Evolutionary conservation across 2,888 invertebrate genomes (phyloP).

Genomic region (Lepidocyrtinus sp.): DNA sequence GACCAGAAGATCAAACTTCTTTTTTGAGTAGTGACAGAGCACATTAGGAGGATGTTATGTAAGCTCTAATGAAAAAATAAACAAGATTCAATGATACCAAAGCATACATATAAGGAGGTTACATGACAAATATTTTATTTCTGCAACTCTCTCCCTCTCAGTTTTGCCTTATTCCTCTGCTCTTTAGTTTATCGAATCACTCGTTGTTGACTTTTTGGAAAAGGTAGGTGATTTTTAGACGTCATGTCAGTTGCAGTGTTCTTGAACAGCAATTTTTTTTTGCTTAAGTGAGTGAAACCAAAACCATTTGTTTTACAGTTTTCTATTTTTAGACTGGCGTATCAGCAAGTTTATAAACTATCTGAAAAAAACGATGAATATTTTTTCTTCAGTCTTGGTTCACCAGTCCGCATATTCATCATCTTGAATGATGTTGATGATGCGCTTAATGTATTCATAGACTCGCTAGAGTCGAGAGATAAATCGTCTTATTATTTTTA

Average conservation of each 20-base stretch:
- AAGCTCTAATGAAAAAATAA: background rate
- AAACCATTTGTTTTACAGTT: background rate
- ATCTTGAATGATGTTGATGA: background rate
- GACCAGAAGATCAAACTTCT: background rate
- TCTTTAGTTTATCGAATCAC: no score
- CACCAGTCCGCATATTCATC: background rate
- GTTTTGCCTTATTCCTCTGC: no score
- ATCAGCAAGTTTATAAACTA: background rate
- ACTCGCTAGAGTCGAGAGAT: background rate
- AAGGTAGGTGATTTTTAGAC: background rate
- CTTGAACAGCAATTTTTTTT: background rate
- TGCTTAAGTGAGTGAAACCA: background rate
- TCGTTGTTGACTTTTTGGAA: background rate
- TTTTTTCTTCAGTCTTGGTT: background rate
- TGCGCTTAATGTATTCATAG: background rate
- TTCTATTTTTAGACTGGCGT: background rate
- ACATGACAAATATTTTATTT: background rate
- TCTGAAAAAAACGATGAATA: background rate
- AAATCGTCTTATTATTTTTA: background rate
- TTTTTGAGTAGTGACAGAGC: no score
- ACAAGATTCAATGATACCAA: background rate
- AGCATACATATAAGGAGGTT: background rate
- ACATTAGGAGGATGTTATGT: background rate
- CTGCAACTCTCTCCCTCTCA: background rate
- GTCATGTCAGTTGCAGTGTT: background rate